Conservation (phyloP, 2,113 vertebrate genomes). For the Pachypanchax playfairii region DNA sequence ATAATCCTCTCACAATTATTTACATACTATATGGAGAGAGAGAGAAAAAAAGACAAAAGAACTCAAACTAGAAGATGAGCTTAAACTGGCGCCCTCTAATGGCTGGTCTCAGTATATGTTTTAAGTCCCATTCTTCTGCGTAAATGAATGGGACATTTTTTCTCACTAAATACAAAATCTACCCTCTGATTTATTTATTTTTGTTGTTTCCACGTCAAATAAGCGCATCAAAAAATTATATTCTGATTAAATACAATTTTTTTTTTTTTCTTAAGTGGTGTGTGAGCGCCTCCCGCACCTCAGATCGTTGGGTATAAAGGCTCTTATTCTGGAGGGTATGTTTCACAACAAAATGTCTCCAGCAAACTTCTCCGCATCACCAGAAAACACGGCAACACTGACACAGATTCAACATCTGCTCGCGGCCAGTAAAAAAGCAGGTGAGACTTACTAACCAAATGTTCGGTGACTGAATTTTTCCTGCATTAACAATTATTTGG, state of each 20-base stretch:
- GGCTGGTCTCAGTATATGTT: too few relatives aligned
- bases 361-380: slow-evolving; percentile 39
- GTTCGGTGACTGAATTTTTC: background rate
- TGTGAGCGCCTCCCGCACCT: slow-evolving; percentile 70
- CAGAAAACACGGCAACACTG: slow-evolving; percentile 36
- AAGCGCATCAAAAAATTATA: too few relatives aligned
- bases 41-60: too few relatives aligned
- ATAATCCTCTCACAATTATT: too few relatives aligned
- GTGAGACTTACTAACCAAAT: slow-evolving; percentile 51
- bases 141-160: too few relatives aligned
- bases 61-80: too few relatives aligned
- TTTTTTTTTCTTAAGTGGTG: slow-evolving; percentile 53
- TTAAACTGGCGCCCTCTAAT: too few relatives aligned
- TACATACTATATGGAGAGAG: too few relatives aligned
- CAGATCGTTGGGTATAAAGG: slow-evolving; percentile 68
- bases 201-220: too few relatives aligned
- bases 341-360: slow-evolving; percentile 46
- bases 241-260: background rate
- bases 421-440: slow-evolving; percentile 63
- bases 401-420: slow-evolving; percentile 71
- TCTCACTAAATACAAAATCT: too few relatives aligned
- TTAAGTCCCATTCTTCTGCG: too few relatives aligned
- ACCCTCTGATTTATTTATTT: too few relatives aligned
- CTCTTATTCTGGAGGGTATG: slow-evolving; percentile 72
- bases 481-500: background rate